phyloP scores from a whole-genome alignment of 1,140 invertebrate genomes.

The Epicauta chinensis region DNA sequence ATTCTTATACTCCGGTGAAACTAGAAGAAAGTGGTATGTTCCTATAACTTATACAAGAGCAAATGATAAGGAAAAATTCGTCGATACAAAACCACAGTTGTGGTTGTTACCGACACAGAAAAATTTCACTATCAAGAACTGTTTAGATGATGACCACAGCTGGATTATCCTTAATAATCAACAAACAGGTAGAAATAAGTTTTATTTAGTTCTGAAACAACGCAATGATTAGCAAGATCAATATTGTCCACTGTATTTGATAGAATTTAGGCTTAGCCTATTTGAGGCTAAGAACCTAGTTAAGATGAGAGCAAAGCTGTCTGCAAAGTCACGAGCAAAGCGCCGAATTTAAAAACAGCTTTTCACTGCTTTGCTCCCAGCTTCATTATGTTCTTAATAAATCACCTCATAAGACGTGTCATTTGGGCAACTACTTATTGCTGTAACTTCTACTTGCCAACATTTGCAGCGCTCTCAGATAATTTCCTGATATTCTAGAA shows the following conservation, averaged over 20 bases:
- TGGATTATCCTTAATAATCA: slow-evolving; percentile 68
- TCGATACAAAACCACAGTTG: slow-evolving; percentile 45
- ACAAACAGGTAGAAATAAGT: slow-evolving; percentile 49
- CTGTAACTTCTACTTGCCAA: too few relatives aligned
- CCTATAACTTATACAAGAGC: slow-evolving; percentile 54
- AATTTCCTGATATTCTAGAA: too few relatives aligned
- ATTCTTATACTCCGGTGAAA: slow-evolving; percentile 20
- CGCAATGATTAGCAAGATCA: slow-evolving; percentile 3
- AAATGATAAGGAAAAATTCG: slow-evolving; percentile 45
- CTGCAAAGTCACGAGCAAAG: too few relatives aligned
- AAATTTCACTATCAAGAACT: slow-evolving; percentile 22
- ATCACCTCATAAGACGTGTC: too few relatives aligned
- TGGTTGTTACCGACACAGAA: slow-evolving; percentile 40
- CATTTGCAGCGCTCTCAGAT: too few relatives aligned
- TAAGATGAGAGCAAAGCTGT: too few relatives aligned
- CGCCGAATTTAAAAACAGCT: too few relatives aligned
- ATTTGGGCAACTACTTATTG: too few relatives aligned
- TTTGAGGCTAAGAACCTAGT: too few relatives aligned
- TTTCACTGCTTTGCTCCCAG: too few relatives aligned
- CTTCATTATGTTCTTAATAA: too few relatives aligned
- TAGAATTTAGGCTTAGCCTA: background rate
- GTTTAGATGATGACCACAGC: slow-evolving; percentile 37
- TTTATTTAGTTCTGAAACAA: background rate
- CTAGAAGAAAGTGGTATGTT: slow-evolving; percentile 48
- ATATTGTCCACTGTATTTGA: background rate